Evolutionary conservation across 2,113 vertebrate species (phyloP), one percentile per base, ranked within the genome.

Genomic region (Melanostigma gelatinosum): DNA sequence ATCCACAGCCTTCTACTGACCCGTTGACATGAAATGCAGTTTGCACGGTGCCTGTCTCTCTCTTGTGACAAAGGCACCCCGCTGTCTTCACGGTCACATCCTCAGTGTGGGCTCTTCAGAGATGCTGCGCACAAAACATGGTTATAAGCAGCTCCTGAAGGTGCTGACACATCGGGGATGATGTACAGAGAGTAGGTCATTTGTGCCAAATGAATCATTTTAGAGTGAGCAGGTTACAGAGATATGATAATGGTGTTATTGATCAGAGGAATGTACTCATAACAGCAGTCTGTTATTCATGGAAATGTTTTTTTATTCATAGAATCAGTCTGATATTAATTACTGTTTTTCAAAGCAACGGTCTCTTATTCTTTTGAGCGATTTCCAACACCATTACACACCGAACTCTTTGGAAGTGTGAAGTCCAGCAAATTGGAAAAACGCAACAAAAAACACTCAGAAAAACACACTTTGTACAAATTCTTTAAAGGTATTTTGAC

Each of bases 1-100:
- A 46, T 54, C 24, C 29, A 57, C 62, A 74, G 65, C 71, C 61
- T 12, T 50, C 46, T 22, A 10, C 27, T 62, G 24, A 83, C 10
- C 18, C 46, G 62, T 34, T 38, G 38, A 79, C 42, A 80, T 57
- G 15, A 12, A 52, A 48, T 9, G 16, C 10, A 61, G 48, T 52
- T 72, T 72, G 34, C 72, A 61, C 61, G 52, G 42, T 34, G 58
- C 61, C 42, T 44, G 55, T 52, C 29, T 79, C 54, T 63, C n/a
- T 76, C 71, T 76, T 40, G 48, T 48, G 50, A 63, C 24, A 64
- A 66, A 87, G 22, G 38, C 63, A 24, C 55, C 50, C 40, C 55
- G 75, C 64, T 52, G 68, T 62, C 32, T 3, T 76, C 64, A 84
- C 85, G 77, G 87, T 88, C 80, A 83, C 22, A 67, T 60, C 64